Base-by-base conservation (phyloP, 1,140 invertebrate species). In the Drosophila prosaltans region DNA sequence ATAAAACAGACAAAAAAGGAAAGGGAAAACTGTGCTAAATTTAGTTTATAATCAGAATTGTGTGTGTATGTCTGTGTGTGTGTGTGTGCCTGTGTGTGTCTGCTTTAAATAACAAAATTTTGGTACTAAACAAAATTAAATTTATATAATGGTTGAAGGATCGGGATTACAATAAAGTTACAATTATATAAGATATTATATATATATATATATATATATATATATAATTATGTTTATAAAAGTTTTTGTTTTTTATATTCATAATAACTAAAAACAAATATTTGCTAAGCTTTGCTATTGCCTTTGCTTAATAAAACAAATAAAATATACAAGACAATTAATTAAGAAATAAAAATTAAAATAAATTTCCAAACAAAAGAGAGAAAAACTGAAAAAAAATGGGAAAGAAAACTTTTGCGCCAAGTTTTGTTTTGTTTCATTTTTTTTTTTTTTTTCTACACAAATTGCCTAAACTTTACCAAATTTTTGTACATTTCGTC, bases 401-500 rank as follows among this genome's bases (percentile, higher is more conserved):
- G n/a, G 7, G 24, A 26, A 51, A 26, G 28, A 59, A 65, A 41
- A 57, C 21, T 32, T 32, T 41, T 58, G 65, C 51, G 36, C 8
- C 51, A 59, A 65, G 30, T 30, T 62, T 59, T 40, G 51, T 63
- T 65, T 64, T 65, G 70, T 48, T 16, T 16, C 16, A 16, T 16
- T 45, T 6, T 48, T 51, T 8, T 48, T 48, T n/a, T 48, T 48
- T 21, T 48, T 9, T 24, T n/a, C 9, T 51, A 48, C 45, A 51
- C 57, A 90, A 90, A 90, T 72, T 84, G 85, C 67, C 78, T 69
- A 90, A 90, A 90, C 86, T 83, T 81, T 69, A 83, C 81, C 90
- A 81, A 84, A 84, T 92, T 92, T 92, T 92, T 92, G 91, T 92
- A 92, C 91, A 92, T 92, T 88, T 89, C 85, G 78, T 91, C 91